Evolutionary conservation across 1,140 invertebrate genomes (phyloP).

Genomic region (Leptoteleia sp.): DNA sequence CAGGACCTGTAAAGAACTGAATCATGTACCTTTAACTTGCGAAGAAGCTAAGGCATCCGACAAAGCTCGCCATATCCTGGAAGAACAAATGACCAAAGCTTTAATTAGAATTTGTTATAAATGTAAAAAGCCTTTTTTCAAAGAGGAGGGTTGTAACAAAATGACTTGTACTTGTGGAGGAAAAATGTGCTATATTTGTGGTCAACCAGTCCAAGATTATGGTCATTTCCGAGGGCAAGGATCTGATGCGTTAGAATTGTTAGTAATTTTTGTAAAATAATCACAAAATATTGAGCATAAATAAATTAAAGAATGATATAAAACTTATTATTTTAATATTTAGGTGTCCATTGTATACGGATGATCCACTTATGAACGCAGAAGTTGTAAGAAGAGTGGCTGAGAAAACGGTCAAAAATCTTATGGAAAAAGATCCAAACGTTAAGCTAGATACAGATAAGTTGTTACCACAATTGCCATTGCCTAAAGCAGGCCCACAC

Average conservation of each 20-base stretch:
- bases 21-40: conserved; percentile 85
- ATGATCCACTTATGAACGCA: conserved; percentile 73
- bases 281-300: too few species aligned
- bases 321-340: conserved; percentile 2
- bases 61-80: conserved; percentile 83
- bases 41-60: conserved; percentile 83
- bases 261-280: conserved; percentile 20
- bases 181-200: conserved; percentile 86
- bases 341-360: conserved; percentile 56
- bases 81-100: conserved; percentile 85
- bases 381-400: conserved; percentile 78
- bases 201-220: conserved; percentile 79
- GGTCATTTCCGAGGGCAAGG: conserved; percentile 83
- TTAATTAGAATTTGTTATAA: conserved; percentile 84
- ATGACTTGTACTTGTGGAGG: conserved; percentile 86
- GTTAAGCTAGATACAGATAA: conserved; percentile 66
- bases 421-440: conserved; percentile 71
- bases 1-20: conserved; percentile 83
- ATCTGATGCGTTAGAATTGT: conserved; percentile 63
- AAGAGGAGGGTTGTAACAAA: conserved; percentile 86
- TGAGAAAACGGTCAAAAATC: conserved; percentile 72
- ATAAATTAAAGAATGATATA: too few species aligned
- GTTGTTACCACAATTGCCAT: conserved; percentile 67
- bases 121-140: conserved; percentile 83
- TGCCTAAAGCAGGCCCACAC: conserved; percentile 63